Base-by-base conservation (phyloP, 2,113 vertebrate species). In the Macquaria ambigua region DNA sequence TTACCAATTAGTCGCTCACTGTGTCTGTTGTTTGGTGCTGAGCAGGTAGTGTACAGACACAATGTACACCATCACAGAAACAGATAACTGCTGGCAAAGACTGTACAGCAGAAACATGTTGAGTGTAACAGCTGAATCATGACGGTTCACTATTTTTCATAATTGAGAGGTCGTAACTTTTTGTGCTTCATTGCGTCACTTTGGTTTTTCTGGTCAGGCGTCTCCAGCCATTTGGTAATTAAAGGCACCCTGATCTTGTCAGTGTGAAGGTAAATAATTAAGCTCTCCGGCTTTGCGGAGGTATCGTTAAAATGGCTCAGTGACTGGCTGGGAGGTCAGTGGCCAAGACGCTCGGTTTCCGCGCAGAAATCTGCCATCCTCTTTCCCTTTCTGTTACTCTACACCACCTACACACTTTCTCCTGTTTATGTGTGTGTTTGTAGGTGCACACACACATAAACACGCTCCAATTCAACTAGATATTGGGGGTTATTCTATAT, bases 331-430 rank as follows among this genome's bases (percentile, higher is more conserved):
- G 28, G 14, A 71, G 55, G 34, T 59, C 76, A 64, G 39, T 4
- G 6, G 74, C n/a, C 20, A 53, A 74, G 56, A 52, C 10, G 18
- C 16, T 63, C 8, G 21, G 43, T 71, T 71, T 84, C 73, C 28
- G 1, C 63, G 14, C 46, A 55, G 55, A 78, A 43, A 59, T 18
- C 3, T 28, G 2, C 5, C 53, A 15, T 12, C 34, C 11, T 43
- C 74, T 88, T 84, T 83, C 75, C 55, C 81, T 84, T 75, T 71
- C 59, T 18, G 80, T 70, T 46, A 76, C 71, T 63, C 77, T 68
- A 84, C 81, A 78, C 77, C 62, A 43, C 56, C 10, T 18, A 53
- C 58, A 21, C 63, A 52, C 52, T 52, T 20, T 50, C 34, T 55
- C 61, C 37, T 66, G 63, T 66, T 41, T 66, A 39, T 21, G 18